phyloP scores from a whole-genome alignment of 2,888 invertebrate genomes.

The Harpalus rufipes region DNA sequence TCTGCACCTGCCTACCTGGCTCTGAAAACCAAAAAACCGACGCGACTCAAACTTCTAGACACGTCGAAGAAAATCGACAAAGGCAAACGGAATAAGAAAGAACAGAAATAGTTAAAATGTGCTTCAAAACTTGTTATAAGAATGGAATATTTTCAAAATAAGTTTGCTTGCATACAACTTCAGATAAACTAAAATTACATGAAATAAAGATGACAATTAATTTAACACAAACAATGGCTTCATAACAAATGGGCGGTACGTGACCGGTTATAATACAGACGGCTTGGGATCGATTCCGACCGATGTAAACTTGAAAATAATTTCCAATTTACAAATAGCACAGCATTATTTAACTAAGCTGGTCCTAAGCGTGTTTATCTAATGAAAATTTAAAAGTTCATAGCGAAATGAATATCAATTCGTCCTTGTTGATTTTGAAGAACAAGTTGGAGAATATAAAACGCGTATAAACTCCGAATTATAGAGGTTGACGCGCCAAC shows the following conservation, averaged over 20 bases:
- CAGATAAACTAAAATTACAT: background rate
- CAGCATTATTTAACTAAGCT: too few species aligned
- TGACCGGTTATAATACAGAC: too few species aligned
- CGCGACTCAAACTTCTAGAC: slow-evolving; percentile 15
- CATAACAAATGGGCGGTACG: too few species aligned
- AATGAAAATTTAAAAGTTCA: slow-evolving; percentile 17
- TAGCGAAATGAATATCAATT: background rate
- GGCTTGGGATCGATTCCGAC: too few species aligned
- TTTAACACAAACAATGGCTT: too few species aligned
- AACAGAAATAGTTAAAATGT: background rate
- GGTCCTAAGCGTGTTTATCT: background rate
- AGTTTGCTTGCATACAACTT: background rate
- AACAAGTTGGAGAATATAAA: slow-evolving; percentile 5
- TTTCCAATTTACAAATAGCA: too few species aligned
- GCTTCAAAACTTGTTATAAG: slow-evolving; percentile 1
- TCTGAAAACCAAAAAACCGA: slow-evolving; percentile 30
- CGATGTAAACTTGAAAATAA: too few species aligned
- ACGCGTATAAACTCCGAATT: slow-evolving; percentile 21
- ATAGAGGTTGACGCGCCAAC: slow-evolving; percentile 39
- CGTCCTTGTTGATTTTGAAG: slow-evolving; percentile 17
- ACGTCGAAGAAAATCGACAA: background rate
- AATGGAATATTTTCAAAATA: background rate
- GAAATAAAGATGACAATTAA: too few species aligned
- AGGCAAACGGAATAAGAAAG: background rate
- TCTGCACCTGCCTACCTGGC: slow-evolving; percentile 61